Percentiles rank a stretch among this genome's conserved stretches.
Conservation (phyloP, 2,888 invertebrate species). For the Exephanes ischioxanthus region DNA sequence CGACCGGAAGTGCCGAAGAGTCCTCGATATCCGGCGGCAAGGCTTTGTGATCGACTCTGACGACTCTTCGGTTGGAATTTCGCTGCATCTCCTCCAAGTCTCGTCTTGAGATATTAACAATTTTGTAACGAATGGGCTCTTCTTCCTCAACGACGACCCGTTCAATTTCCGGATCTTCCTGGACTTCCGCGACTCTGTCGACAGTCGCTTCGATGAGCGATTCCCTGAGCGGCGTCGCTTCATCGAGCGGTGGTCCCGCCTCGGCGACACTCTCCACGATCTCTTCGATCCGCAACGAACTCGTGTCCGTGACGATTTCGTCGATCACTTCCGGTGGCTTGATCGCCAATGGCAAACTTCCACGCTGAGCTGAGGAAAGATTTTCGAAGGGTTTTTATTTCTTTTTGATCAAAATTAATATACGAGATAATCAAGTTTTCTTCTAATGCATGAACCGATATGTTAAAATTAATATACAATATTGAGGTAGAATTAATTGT, state of each 20-base stretch:
- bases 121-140: slow-evolving; percentile 5
- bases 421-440: too few relatives aligned
- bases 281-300: slow-evolving; percentile 10
- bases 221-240: slow-evolving; percentile 12
- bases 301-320: slow-evolving; percentile 21
- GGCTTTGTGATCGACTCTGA: slow-evolving; percentile 33
- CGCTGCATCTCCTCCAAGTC: slow-evolving; percentile 16
- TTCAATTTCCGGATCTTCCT: slow-evolving; percentile 2
- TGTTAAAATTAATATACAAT: too few relatives aligned
- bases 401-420: too few relatives aligned
- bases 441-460: too few relatives aligned
- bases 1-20: not conserved
- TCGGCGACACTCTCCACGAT: slow-evolving; percentile 7
- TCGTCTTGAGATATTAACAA: slow-evolving; percentile 26
- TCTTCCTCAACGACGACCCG: not conserved
- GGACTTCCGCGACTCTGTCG: not conserved
- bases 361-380: slow-evolving; percentile 27
- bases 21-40: slow-evolving; percentile 18
- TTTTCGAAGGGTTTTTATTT: not conserved
- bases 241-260: not conserved
- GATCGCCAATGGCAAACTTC: not conserved
- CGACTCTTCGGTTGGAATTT: slow-evolving; percentile 12
- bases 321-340: slow-evolving; percentile 19
- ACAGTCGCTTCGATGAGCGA: not conserved
- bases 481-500: too few relatives aligned